Percentiles rank a stretch among this genome's conserved stretches.
These are phyloP conservation scores for Dinocampus coccinellae DNA, from an alignment of 2,888 invertebrate genomes.

Conservation along the genomic window DNA sequence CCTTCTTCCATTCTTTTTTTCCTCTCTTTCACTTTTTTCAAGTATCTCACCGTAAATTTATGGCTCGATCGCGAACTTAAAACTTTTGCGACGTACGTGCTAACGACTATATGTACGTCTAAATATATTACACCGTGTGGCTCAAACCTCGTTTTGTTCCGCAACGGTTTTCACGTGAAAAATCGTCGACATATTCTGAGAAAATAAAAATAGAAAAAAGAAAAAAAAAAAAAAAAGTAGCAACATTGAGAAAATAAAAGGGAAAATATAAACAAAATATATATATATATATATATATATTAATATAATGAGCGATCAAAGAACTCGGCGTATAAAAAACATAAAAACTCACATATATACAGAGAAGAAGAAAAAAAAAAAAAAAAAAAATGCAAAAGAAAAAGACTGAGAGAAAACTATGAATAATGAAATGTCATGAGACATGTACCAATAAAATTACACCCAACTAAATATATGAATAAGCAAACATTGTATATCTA, in stretches of 20 bases:
- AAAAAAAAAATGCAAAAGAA: too few species aligned
- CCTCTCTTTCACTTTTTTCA: slow-evolving; percentile 8
- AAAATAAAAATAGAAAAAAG: too few species aligned
- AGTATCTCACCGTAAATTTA: slow-evolving; percentile 40
- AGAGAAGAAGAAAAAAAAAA: too few species aligned
- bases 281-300: too few species aligned
- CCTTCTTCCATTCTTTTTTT: slow-evolving; percentile 7
- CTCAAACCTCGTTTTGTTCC: neutral
- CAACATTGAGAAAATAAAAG: neutral
- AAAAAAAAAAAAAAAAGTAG: neutral
- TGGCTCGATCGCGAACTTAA: slow-evolving; percentile 43
- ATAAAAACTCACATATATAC: too few species aligned
- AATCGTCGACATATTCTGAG: neutral
- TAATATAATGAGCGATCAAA: too few species aligned
- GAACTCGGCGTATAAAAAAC: too few species aligned
- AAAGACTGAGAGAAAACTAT: too few species aligned
- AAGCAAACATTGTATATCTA: neutral
- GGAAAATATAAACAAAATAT: neutral
- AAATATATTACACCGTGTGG: neutral
- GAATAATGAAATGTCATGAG: too few species aligned
- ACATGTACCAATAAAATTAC: too few species aligned
- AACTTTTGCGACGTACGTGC: slow-evolving; percentile 22
- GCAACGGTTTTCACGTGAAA: neutral
- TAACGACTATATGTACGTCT: neutral
- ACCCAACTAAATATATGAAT: too few species aligned